Evolutionary conservation across 2,113 vertebrate genomes (phyloP).

Genomic region (Nasalis larvatus): DNA sequence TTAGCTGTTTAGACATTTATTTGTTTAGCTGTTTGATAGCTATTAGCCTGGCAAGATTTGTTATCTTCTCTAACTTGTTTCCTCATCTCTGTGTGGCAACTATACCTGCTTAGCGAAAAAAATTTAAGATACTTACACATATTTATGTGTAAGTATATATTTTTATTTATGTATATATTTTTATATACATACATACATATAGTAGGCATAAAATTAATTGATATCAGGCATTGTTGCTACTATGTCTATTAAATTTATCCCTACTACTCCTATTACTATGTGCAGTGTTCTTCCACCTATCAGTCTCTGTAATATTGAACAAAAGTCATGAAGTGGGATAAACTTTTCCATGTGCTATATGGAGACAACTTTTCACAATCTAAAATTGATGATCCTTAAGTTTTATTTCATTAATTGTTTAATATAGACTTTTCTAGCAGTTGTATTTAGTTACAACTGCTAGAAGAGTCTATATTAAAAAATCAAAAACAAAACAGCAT

Average conservation of each 20-base stretch:
- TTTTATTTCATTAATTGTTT: too few relatives aligned
- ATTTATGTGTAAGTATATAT: background rate
- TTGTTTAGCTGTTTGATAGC: background rate
- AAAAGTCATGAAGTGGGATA: background rate
- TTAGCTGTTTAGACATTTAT: background rate
- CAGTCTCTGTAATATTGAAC: background rate
- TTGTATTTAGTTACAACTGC: background rate
- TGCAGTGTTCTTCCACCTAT: background rate
- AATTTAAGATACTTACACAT: background rate
- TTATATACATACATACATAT: background rate
- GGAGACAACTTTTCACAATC: background rate
- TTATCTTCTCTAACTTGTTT: background rate
- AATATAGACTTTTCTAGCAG: too few relatives aligned
- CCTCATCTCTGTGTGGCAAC: background rate
- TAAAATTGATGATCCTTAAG: background rate
- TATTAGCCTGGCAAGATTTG: background rate
- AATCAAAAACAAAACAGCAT: too few relatives aligned
- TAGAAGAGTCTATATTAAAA: background rate
- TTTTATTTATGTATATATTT: background rate
- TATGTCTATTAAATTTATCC: background rate
- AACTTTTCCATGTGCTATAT: background rate
- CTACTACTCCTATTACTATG: background rate
- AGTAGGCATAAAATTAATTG: background rate
- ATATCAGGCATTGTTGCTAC: background rate
- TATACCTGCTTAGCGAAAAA: background rate